A percentile compares a stretch with the other conserved stretches of the same genome.
These are phyloP conservation scores for Heliconius charithonia DNA, from an alignment of 2,888 invertebrate genomes.

Conservation along the genomic window DNA sequence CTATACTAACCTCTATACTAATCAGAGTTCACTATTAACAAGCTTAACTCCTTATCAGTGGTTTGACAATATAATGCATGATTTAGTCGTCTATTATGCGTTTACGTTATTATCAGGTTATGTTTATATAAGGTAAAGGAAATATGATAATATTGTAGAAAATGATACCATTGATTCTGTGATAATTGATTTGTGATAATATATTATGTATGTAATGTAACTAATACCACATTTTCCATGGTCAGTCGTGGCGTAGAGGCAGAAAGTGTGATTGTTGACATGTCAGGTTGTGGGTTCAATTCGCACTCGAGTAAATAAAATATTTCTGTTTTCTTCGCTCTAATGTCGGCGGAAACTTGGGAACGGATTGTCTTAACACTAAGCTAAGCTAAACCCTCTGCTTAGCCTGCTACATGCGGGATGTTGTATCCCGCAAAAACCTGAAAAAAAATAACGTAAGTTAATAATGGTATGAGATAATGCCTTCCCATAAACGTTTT, in stretches of 20 bases:
- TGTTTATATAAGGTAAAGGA: neutral
- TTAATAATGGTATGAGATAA: neutral
- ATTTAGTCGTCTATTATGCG: conserved; percentile 16
- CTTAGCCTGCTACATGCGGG: no score
- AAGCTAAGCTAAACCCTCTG: no score
- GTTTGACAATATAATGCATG: conserved; percentile 27
- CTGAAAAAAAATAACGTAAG: no score
- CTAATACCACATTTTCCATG: no score
- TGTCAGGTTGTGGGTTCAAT: no score
- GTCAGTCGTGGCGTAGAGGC: no score
- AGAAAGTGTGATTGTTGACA: no score
- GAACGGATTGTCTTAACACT: no score
- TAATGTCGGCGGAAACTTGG: no score
- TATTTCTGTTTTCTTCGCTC: no score
- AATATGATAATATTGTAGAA: neutral
- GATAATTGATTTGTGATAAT: neutral
- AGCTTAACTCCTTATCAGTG: conserved; percentile 26
- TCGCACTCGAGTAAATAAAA: no score
- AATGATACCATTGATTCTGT: neutral
- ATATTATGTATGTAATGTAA: neutral
- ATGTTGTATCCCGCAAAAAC: no score
- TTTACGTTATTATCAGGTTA: neutral
- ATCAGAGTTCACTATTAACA: conserved; percentile 29
- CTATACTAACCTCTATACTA: conserved; percentile 18
- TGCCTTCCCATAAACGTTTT: neutral